phyloP scores from a whole-genome alignment of 2,797 vertebrate genomes.

The Oreochromis mossambicus region DNA sequence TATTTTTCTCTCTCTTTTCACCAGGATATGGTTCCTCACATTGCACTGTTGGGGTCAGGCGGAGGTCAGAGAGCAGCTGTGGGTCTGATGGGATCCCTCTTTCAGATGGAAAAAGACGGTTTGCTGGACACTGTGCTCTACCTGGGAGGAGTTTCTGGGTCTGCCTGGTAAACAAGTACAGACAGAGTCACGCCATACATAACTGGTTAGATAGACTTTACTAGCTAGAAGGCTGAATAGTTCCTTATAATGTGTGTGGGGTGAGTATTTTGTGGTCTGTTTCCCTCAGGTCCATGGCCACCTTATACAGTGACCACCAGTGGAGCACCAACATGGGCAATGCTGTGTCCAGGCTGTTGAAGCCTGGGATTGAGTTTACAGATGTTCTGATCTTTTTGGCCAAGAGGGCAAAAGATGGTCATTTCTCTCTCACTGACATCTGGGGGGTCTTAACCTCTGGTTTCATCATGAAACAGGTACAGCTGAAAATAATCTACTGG shows the following conservation, averaged over 20 bases:
- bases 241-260: not conserved
- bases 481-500: not conserved
- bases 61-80: constrained; percentile 65
- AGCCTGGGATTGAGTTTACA: not conserved
- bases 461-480: constrained; percentile 55
- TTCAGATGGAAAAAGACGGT: constrained; percentile 50
- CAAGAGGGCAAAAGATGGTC: not conserved
- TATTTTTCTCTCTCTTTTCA: not conserved
- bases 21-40: constrained; percentile 52
- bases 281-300: constrained; percentile 34
- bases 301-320: constrained; percentile 37
- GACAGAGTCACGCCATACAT: not conserved
- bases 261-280: not conserved
- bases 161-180: constrained; percentile 53
- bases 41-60: constrained; percentile 55
- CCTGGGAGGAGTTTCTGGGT: constrained; percentile 58
- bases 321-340: constrained; percentile 31
- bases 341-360: not conserved
- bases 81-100: constrained; percentile 45
- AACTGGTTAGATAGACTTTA: not conserved
- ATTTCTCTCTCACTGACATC: constrained; percentile 44
- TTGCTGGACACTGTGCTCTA: constrained; percentile 60
- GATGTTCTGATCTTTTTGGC: constrained; percentile 30
- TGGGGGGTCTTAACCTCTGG: constrained; percentile 52
- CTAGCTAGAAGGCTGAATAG: not conserved